These are phyloP conservation scores for Erebia ligea DNA, from an alignment of 2,888 invertebrate genomes.

Conservation along the genomic window DNA sequence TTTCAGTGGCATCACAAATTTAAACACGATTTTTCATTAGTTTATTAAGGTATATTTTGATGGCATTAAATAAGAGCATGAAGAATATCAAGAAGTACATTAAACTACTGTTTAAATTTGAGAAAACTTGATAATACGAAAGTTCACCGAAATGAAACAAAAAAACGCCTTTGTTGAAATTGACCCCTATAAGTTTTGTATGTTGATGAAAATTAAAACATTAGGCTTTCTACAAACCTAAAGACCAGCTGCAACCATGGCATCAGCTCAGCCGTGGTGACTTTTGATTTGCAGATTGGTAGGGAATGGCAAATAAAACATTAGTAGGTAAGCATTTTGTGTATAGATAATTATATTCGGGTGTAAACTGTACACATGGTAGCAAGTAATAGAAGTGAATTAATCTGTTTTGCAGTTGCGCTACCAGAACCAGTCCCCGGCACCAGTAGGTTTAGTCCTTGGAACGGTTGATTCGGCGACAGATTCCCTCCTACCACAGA, in stretches of 20 bases:
- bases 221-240: background rate
- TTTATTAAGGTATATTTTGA: too few species aligned
- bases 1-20: too few species aligned
- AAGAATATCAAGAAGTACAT: too few species aligned
- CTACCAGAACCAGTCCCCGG: constrained; percentile 64
- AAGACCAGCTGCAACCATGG: background rate
- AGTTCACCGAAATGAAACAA: too few species aligned
- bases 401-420: constrained; percentile 11
- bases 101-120: too few species aligned
- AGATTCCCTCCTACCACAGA: constrained; percentile 65
- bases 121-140: too few species aligned
- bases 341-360: background rate
- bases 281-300: too few species aligned
- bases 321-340: background rate
- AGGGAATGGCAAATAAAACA: background rate
- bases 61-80: too few species aligned
- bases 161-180: too few species aligned
- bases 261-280: background rate
- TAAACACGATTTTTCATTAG: too few species aligned
- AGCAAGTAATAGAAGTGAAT: constrained; percentile 9
- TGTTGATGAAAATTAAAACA: background rate
- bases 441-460: constrained; percentile 74
- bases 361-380: background rate
- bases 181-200: too few species aligned
- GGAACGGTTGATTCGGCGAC: constrained; percentile 58